phyloP scores from a whole-genome alignment of 2,888 invertebrate species.

The Parnassius apollo region DNA sequence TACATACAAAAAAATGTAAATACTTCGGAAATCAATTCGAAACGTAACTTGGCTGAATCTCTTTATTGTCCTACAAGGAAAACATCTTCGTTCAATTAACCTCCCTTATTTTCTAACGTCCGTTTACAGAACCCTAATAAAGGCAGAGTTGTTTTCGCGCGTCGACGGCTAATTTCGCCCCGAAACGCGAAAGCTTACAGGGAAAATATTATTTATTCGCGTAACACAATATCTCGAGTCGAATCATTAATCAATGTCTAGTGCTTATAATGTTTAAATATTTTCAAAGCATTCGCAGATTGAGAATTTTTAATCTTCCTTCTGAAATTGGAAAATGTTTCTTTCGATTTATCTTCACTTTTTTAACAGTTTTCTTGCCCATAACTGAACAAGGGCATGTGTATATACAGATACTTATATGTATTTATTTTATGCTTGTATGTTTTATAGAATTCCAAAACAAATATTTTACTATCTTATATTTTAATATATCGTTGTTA shows the following conservation, averaged over 20 bases:
- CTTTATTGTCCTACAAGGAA: conserved; percentile 3
- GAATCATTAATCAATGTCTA: conserved; percentile 29
- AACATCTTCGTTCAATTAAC: conserved; percentile 6
- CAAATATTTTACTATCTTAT: no score
- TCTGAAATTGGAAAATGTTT: not conserved
- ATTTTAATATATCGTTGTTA: no score
- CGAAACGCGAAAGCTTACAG: conserved; percentile 32
- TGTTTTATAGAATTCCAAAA: no score
- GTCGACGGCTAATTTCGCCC: conserved; percentile 31
- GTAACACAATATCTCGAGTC: conserved; percentile 29
- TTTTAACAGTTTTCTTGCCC: no score
- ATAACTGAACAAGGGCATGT: no score
- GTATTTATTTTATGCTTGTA: no score
- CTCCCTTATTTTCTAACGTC: conserved; percentile 8
- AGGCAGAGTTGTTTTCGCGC: conserved; percentile 30
- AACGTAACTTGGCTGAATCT: not conserved
- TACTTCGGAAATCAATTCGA: not conserved
- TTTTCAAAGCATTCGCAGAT: conserved; percentile 2
- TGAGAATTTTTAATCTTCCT: conserved; percentile 6
- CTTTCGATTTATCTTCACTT: no score
- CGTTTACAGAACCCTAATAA: conserved; percentile 8
- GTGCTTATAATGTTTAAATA: conserved; percentile 25
- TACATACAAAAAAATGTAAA: not conserved
- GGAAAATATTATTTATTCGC: conserved; percentile 32
- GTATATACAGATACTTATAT: no score